Conservation (phyloP, 2,797 vertebrate species). For the Cryptoblepharus egeriae region DNA sequence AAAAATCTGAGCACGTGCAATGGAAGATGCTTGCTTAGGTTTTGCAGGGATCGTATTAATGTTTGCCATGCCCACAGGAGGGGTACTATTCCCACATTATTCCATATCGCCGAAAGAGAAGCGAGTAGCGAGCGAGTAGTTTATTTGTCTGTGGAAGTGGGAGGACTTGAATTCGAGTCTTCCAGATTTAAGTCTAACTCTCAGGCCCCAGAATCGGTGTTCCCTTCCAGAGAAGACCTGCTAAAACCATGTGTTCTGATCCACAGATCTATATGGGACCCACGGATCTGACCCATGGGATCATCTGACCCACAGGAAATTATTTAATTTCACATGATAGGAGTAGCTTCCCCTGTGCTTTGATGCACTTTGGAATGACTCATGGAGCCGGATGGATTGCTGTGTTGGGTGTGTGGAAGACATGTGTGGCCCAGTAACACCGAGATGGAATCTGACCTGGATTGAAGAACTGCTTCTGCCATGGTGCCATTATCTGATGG, state of each 20-base stretch:
- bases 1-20: neutral
- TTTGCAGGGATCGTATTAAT: neutral
- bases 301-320: no score
- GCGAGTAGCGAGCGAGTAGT: neutral
- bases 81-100: neutral
- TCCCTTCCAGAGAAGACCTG: no score
- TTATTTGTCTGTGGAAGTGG: neutral
- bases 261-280: no score
- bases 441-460: neutral
- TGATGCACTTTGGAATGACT: neutral
- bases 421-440: neutral
- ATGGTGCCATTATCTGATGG: neutral
- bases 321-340: no score
- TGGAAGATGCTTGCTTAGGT: neutral
- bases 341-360: no score
- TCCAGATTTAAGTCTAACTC: neutral
- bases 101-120: neutral
- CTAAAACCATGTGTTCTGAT: no score
- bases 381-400: neutral
- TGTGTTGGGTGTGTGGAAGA: neutral
- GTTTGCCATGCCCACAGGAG: neutral
- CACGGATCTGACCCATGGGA: no score
- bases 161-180: neutral
- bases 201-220: neutral
- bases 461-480: neutral